Evolutionary conservation across 2,888 invertebrate genomes (phyloP), one percentile per base, ranked within the genome.

Genomic region (Nymphalis polychloros): DNA sequence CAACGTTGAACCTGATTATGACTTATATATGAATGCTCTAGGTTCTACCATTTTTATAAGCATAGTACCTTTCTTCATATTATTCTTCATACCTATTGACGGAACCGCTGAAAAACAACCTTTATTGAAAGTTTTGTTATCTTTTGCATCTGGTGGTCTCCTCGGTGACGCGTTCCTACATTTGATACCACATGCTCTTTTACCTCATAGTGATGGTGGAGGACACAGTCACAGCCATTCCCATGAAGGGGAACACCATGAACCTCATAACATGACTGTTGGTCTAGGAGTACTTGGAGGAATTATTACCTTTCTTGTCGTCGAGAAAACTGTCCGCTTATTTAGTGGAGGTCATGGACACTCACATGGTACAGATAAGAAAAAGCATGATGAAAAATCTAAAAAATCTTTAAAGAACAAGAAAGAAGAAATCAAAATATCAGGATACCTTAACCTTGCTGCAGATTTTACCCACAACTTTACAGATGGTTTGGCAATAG

Each of bases 391-490:
- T 76, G 88, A 92, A 52, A 90, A 89, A 73, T 76, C 79, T 49
- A 90, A 89, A 73, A 88, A 86, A 78, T 84, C 84, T 68, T 78
- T 74, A 52, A 92, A 86, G 78, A 83, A 86, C 19, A 88, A 86
- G 70, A 91, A 93, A 72, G 80, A 90, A 67, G 90, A 91, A 65
- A 93, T 91, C 59, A 92, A 93, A 78, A 88, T 90, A 66, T 84
- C 91, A 68, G 98, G 98, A 2, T 99, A 99, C 85, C 93, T 99
- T 72, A 99, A 99, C 90, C 92, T 99, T 75, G 99, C 97, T 63
- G 99, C 99, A 48, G 99, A 99, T 88, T 99, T 99, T 86, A 96
- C 98, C 17, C 99, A 99, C 86, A 99, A 99, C 90, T 99, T 99
- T 83, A 99, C 99, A 16, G 99, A 99, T 94, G 99, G 99, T 27